phyloP scores from a whole-genome alignment of 1,140 invertebrate genomes.

The Daktulosphaira vitifoliae region DNA sequence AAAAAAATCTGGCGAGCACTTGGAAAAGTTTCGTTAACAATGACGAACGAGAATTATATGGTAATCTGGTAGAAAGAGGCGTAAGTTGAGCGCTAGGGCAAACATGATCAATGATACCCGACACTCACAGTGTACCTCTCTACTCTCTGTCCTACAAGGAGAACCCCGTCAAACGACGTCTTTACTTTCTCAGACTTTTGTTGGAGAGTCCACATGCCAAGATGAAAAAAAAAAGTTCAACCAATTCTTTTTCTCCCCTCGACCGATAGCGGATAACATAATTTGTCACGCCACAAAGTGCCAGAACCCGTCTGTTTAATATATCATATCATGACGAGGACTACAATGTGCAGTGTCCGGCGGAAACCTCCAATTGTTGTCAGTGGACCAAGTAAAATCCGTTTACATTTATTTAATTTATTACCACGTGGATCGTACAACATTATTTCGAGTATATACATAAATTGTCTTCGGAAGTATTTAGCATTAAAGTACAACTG shows the following conservation, averaged over 20 bases:
- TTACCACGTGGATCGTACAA: no score
- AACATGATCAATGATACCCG: conserved; percentile 29
- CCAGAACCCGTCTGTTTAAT: background rate
- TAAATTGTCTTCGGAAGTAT: no score
- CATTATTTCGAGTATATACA: no score
- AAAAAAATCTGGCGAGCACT: no score
- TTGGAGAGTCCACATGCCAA: background rate
- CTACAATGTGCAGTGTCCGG: background rate
- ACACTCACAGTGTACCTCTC: conserved; percentile 7
- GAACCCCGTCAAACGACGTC: conserved; percentile 15
- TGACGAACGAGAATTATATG: conserved; percentile 28
- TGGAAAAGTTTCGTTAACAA: background rate
- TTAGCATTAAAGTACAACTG: no score
- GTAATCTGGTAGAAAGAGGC: conserved; percentile 6
- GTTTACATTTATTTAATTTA: no score
- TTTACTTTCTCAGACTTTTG: background rate
- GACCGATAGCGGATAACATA: background rate
- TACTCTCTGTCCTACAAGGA: background rate
- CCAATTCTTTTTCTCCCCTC: background rate
- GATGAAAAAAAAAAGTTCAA: conserved; percentile 8
- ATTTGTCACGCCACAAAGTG: background rate
- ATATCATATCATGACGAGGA: no score
- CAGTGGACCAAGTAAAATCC: no score
- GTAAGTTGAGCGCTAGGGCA: background rate
- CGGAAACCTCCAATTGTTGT: conserved; percentile 17